Evolutionary conservation across 2,797 vertebrate species (phyloP).

Genomic region (Lagodon rhomboides): DNA sequence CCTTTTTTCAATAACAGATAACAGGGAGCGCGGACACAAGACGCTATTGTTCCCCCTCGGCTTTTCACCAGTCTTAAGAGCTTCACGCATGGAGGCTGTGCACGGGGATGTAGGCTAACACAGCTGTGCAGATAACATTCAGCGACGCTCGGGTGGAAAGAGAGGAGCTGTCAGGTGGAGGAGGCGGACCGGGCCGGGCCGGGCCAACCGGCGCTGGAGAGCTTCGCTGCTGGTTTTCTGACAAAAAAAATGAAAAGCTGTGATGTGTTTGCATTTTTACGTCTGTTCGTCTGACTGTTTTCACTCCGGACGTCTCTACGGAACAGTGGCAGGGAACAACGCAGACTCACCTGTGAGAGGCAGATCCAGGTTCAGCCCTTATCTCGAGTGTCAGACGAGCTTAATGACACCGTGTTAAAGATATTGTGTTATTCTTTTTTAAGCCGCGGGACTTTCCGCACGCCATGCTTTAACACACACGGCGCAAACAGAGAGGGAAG

Average conservation of each 20-base stretch:
- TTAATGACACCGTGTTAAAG: slow-evolving; percentile 56
- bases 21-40: slow-evolving; percentile 58
- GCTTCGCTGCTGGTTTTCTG: neutral
- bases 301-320: neutral
- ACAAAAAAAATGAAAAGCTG: neutral
- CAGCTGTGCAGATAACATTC: slow-evolving; percentile 74
- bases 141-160: slow-evolving; percentile 40
- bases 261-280: slow-evolving; percentile 24
- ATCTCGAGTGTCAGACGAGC: slow-evolving; percentile 46
- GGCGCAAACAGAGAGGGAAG: slow-evolving; percentile 53
- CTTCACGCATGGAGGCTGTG: slow-evolving; percentile 50
- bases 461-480: slow-evolving; percentile 24
- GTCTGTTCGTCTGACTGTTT: neutral
- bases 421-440: slow-evolving; percentile 44
- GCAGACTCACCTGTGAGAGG: slow-evolving; percentile 36
- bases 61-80: slow-evolving; percentile 22
- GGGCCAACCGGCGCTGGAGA: neutral
- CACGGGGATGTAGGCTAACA: slow-evolving; percentile 38
- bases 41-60: slow-evolving; percentile 56
- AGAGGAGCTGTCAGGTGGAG: slow-evolving; percentile 41
- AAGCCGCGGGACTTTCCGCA: slow-evolving; percentile 66
- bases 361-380: slow-evolving; percentile 16
- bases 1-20: slow-evolving; percentile 70
- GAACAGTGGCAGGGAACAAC: slow-evolving; percentile 3
- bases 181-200: neutral